phyloP scores from a whole-genome alignment of 2,888 invertebrate species.

The Stenichneumon culpator region DNA sequence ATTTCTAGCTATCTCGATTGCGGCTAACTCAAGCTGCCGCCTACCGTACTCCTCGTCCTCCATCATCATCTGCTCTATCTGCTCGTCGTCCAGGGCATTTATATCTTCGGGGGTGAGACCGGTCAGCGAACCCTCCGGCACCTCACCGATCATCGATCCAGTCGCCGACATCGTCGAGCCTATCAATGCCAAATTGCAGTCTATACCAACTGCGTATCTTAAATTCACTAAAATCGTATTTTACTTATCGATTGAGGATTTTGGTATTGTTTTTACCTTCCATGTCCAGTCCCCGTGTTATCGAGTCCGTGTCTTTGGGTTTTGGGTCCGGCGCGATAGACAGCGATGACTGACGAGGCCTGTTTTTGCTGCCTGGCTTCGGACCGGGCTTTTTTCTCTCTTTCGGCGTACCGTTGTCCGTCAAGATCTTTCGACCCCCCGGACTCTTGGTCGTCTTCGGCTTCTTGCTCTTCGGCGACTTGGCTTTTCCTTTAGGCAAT shows the following conservation, averaged over 20 bases:
- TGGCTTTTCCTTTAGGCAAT: conserved; percentile 77
- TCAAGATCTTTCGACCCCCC: conserved; percentile 75
- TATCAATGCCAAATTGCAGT: conserved; percentile 60
- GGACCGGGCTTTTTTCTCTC: conserved; percentile 83
- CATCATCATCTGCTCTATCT: conserved; percentile 86
- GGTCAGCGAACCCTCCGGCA: conserved; percentile 75
- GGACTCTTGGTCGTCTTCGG: conserved; percentile 79
- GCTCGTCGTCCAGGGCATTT: conserved; percentile 82
- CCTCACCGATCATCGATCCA: conserved; percentile 73
- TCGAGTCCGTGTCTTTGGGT: conserved; percentile 73
- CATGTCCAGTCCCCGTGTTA: conserved; percentile 60
- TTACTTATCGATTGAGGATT: background rate
- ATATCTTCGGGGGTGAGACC: conserved; percentile 81
- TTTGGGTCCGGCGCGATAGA: conserved; percentile 74
- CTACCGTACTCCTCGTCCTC: conserved; percentile 88
- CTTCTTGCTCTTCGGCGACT: conserved; percentile 80
- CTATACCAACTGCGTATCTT: conserved; percentile 17
- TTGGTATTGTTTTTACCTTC: conserved; percentile 56
- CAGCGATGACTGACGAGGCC: conserved; percentile 75
- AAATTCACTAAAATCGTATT: background rate
- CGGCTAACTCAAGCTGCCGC: conserved; percentile 86
- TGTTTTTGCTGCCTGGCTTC: conserved; percentile 83
- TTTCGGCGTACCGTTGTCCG: conserved; percentile 81
- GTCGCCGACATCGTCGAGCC: conserved; percentile 79
- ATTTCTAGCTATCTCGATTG: conserved; percentile 83